Conservation (phyloP, 2,113 vertebrate genomes). For the Pachypanchax playfairii region DNA sequence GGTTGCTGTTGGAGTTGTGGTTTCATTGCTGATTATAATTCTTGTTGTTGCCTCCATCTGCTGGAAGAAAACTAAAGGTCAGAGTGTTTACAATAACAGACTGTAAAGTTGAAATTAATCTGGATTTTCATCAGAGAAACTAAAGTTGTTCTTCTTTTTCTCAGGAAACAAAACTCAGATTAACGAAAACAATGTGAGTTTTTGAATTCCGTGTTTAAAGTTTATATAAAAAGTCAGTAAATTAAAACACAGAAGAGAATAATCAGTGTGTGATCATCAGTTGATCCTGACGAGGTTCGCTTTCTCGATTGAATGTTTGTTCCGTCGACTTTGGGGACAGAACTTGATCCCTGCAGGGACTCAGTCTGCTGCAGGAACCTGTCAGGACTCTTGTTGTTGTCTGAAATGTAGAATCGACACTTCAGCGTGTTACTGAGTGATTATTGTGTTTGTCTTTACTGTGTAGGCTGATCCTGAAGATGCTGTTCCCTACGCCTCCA, state of each 20-base stretch:
- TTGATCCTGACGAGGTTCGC: too few species aligned
- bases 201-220: not conserved
- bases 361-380: too few species aligned
- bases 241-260: not conserved
- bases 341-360: not conserved
- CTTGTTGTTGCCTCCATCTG: not conserved
- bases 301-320: too few species aligned
- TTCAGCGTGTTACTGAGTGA: not conserved
- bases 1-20: not conserved
- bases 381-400: too few species aligned
- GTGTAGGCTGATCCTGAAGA: conserved; percentile 24
- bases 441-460: not conserved
- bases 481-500: conserved; percentile 18
- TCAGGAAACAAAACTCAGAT: not conserved
- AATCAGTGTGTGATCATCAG: too few species aligned
- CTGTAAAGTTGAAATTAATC: not conserved
- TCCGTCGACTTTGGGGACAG: too few species aligned
- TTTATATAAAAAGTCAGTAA: not conserved
- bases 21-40: not conserved
- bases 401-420: too few species aligned
- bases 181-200: conserved; percentile 4
- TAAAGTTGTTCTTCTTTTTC: not conserved
- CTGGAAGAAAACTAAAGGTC: conserved; percentile 13
- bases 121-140: not conserved
- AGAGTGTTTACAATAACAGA: not conserved